Evolutionary conservation across 1,140 invertebrate species (phyloP), one percentile per base, ranked within the genome.

Genomic region (Drosophila nasuta): DNA sequence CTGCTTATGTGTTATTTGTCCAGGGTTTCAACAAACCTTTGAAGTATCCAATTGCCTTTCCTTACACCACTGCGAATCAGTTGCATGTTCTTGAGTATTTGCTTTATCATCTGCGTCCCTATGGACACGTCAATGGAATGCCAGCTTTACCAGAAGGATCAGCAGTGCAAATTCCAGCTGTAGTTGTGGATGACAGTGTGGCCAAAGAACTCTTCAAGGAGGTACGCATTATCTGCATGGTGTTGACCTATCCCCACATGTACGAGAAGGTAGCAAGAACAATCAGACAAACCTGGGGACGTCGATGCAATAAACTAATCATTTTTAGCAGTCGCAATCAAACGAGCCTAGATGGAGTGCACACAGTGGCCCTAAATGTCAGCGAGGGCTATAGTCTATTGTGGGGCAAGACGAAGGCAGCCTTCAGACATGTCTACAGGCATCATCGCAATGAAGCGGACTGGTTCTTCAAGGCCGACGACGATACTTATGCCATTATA

Each of bases 211-310:
- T 87, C 3, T 68, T 33, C 7, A 93, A 94, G n/a, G 94, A 95
- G 83, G 93, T 96, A 13, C 94, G 96, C 51, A 94, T 98, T 7
- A 93, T 98, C 6, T 98, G 97, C 89, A 97, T 97, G 96, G 93
- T 98, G 1, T 95, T 98, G 95, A 98, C 97, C 0, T 94, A 94
- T 59, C 97, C 97, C 5, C 94, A 94, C 58, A 97, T 96, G 82
- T 96, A 98, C 86, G 93, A 96, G 67, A 95, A 93, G 48, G 96
- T 96, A 91, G 97, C 98, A 0, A 97, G 97, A 92, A 95, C 96
- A 0, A 99, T 98, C 0, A 99, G 98, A 97, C 97, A 85, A 4
- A 99, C 98, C 0, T 99, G 98, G 98, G 98, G 97, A 0, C 96
- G 96, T 82, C 93, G 98, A 20, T 99, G 98, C 91, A 98, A 99